These are phyloP conservation scores for Rhopalosiphum maidis DNA, from an alignment of 1,140 invertebrate species.

Conservation along the genomic window DNA sequence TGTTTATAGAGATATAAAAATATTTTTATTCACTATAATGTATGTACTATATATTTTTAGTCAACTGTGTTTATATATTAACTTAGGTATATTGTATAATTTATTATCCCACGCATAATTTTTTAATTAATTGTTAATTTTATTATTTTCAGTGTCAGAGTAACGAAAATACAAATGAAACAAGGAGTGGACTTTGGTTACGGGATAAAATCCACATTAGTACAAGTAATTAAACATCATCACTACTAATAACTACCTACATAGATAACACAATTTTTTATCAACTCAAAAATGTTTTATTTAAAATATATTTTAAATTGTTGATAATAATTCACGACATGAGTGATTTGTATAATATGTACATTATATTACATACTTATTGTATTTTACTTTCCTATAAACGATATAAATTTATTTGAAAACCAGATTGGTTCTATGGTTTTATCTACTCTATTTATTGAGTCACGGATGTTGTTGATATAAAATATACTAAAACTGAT, in stretches of 20 bases:
- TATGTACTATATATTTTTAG: background rate
- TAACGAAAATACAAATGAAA: conserved; percentile 32
- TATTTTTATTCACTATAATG: background rate
- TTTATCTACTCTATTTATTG: too few relatives aligned
- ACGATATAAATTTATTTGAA: too few relatives aligned
- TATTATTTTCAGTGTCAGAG: conserved; percentile 28
- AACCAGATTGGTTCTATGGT: too few relatives aligned
- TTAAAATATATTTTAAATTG: too few relatives aligned
- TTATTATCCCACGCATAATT: background rate
- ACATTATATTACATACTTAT: too few relatives aligned
- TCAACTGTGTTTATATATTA: background rate
- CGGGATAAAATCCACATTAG: conserved; percentile 47
- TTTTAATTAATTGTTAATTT: background rate
- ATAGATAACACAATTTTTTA: background rate
- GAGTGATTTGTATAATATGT: too few relatives aligned
- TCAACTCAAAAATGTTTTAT: background rate
- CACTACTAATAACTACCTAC: background rate
- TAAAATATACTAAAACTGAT: too few relatives aligned
- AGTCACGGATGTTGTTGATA: too few relatives aligned
- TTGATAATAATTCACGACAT: too few relatives aligned
- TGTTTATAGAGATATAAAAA: too few relatives aligned
- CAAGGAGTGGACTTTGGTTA: conserved; percentile 20
- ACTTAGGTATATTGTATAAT: background rate
- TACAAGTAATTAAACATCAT: conserved; percentile 29
- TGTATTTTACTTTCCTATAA: too few relatives aligned